These are phyloP conservation scores for Oxyura jamaicensis DNA, from an alignment of 2,113 vertebrate genomes.

Conservation along the genomic window DNA sequence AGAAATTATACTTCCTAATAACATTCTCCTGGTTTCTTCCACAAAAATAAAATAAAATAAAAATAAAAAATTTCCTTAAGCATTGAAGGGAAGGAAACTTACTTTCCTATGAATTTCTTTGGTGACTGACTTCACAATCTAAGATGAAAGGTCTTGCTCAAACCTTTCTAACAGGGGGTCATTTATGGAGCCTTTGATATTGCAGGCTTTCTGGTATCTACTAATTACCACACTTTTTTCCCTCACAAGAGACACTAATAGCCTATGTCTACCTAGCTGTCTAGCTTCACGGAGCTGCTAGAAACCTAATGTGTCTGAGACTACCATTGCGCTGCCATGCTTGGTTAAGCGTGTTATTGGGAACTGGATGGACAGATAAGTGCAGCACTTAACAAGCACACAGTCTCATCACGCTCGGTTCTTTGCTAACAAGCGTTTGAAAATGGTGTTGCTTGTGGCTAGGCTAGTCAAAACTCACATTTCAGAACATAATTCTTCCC, in stretches of 20 bases:
- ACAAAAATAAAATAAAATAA: not conserved
- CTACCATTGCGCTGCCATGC: fast-evolving
- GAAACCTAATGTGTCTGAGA: not conserved
- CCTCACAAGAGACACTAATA: not conserved
- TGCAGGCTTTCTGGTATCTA: not conserved
- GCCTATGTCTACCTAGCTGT: not conserved
- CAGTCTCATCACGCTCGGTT: not conserved
- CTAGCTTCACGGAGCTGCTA: not conserved
- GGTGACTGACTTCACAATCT: not conserved
- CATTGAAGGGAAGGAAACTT: not conserved
- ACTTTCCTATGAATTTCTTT: not conserved
- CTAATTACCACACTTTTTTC: not conserved
- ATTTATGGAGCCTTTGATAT: not conserved
- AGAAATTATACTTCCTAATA: not conserved
- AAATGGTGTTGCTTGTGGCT: not conserved
- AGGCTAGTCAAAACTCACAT: not conserved
- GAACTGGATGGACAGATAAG: not conserved
- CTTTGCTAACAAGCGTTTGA: not conserved
- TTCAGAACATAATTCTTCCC: not conserved
- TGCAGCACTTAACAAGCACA: not conserved
- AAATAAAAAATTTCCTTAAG: fast-evolving
- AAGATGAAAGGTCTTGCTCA: not conserved
- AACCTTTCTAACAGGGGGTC: not conserved
- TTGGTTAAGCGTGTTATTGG: not conserved
- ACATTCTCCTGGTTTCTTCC: not conserved